phyloP scores from a whole-genome alignment of 2,113 vertebrate species.

The Poeciliopsis turrubarensis region DNA sequence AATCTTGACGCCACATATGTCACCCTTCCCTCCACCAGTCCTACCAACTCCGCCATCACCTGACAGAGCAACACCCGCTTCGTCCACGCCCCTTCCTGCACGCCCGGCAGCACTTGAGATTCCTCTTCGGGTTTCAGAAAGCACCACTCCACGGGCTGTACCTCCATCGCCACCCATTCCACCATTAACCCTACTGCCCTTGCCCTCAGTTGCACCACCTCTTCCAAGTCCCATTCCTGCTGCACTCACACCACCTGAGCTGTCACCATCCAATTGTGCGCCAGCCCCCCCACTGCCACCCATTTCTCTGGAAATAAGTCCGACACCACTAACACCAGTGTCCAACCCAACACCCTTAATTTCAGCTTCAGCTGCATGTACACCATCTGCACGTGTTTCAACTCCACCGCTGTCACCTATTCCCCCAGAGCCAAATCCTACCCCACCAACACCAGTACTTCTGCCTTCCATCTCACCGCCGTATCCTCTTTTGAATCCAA shows the following conservation, averaged over 20 bases:
- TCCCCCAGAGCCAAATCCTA: not conserved
- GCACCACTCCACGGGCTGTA: constrained; percentile 5
- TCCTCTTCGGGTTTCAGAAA: constrained; percentile 19
- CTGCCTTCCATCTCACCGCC: not conserved
- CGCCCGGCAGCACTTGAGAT: constrained; percentile 11
- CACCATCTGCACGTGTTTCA: not conserved
- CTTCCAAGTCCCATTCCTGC: not conserved
- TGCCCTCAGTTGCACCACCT: constrained; percentile 1
- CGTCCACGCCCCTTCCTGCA: constrained; percentile 4
- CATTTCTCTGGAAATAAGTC: not conserved
- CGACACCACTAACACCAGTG: constrained; percentile 4
- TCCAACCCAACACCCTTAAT: not conserved
- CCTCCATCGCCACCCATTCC: constrained; percentile 4
- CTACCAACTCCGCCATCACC: constrained; percentile 19
- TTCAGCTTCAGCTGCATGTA: not conserved
- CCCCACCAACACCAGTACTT: constrained; percentile 8
- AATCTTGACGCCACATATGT: constrained; percentile 17
- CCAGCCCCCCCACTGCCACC: constrained; percentile 19
- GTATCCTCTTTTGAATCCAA: not conserved
- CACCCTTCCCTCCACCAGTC: constrained; percentile 19
- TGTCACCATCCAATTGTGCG: constrained; percentile 12
- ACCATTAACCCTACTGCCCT: not conserved
- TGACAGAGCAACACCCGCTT: constrained; percentile 15
- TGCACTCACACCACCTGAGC: constrained; percentile 14
- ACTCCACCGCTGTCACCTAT: not conserved